Evolutionary conservation across 2,888 invertebrate species (phyloP), one percentile per base, ranked within the genome.

Genomic region (Drosophila robusta): DNA sequence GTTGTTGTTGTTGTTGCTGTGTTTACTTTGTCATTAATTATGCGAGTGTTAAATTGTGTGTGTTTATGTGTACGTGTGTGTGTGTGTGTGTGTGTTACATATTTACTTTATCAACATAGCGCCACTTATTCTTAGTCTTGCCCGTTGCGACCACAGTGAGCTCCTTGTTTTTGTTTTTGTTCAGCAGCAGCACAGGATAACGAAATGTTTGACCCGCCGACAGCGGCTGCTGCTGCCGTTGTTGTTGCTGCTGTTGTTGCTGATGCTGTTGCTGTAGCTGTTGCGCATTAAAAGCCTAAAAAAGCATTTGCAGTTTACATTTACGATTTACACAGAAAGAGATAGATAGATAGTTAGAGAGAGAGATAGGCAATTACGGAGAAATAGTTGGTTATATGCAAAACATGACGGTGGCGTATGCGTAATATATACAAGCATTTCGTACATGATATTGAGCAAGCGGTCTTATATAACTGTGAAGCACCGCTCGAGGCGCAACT

Each of bases 41-140:
- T 46, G 41, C 42, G 22, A 42, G 51, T n/a, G 14, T 38, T 8
- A 14, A 14, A 14, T 38, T 11, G 26, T 45, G 60, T 52, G 26
- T 22, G 42, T 26, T 64, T 45, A 6, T 26, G 26, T 29, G 26
- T 22, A 63, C 66, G 56, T 68, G 11, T 47, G 55, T 50, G 29
- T 67, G 24, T 52, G 46, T 60, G 47, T 64, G 42, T 57, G 38
- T 38, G 50, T 76, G 50, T 78, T 68, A 69, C 69, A 90, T 92
- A 92, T 91, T 92, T 92, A 92, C 92, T 91, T 92, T 91, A 91
- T 91, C 91, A 74, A 91, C 90, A 90, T 91, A 91, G 72, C 90
- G 90, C 80, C 90, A 91, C 82, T 89, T 90, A 90, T 91, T 92
- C 87, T 89, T 90, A 71, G 91, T 90, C 81, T 89, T 90, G 70